Evolutionary conservation across 2,113 vertebrate species (phyloP).

Genomic region (Cyanoramphus novaezelandiae): DNA sequence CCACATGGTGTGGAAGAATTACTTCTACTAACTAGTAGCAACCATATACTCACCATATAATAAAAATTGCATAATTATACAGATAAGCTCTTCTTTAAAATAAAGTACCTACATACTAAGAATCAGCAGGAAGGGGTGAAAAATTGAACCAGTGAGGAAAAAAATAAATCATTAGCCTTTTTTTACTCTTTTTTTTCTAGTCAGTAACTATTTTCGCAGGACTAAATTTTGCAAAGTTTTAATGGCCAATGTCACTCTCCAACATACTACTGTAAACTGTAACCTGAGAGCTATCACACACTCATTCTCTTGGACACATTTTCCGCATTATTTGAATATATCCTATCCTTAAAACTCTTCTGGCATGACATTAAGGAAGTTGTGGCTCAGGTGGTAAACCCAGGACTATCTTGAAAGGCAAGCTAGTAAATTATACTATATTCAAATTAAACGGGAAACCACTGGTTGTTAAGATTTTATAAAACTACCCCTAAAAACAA

Average conservation of each 20-base stretch:
- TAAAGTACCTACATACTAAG: neutral
- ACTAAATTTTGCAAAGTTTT: neutral
- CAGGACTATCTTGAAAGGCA: constrained; percentile 51
- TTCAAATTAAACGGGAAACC: constrained; percentile 51
- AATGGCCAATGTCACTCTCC: neutral
- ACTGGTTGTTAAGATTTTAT: constrained; percentile 21
- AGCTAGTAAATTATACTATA: constrained; percentile 34
- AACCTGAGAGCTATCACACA: neutral
- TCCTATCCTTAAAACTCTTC: constrained; percentile 8
- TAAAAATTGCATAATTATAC: neutral
- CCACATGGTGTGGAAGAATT: neutral
- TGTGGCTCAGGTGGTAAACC: constrained; percentile 59
- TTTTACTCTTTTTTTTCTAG: neutral
- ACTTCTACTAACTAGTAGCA: neutral
- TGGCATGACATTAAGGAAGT: constrained; percentile 56
- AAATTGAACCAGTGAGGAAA: neutral
- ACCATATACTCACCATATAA: neutral
- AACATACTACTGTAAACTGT: neutral
- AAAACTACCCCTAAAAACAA: constrained; percentile 43
- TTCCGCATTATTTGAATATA: constrained; percentile 40
- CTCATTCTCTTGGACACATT: constrained; percentile 11
- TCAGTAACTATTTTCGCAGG: neutral
- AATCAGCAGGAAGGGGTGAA: neutral
- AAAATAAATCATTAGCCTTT: neutral
- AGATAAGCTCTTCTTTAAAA: neutral